Evolutionary conservation across 1,140 invertebrate genomes (phyloP).

Genomic region (Eupeodes corollae): DNA sequence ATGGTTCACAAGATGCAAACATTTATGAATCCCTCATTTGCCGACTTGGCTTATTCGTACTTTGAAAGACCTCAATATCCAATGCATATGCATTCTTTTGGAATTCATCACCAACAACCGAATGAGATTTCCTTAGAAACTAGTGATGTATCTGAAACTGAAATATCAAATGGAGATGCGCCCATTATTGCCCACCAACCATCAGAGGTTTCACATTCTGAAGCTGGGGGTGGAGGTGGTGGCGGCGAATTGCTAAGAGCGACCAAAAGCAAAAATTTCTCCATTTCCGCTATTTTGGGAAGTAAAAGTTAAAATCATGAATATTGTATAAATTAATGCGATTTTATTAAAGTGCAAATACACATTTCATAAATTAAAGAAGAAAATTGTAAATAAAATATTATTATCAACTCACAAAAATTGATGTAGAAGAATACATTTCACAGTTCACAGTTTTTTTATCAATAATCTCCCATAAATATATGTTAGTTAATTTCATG

Average conservation of each 20-base stretch:
- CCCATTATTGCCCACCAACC: background rate
- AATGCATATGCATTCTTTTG: background rate
- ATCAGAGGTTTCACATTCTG: background rate
- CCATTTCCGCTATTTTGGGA: conserved; percentile 1
- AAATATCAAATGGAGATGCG: background rate
- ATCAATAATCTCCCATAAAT: too few species aligned
- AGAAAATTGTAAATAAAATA: too few species aligned
- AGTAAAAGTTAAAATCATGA: background rate
- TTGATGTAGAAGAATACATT: too few species aligned
- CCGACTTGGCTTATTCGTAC: background rate
- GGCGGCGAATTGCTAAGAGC: background rate
- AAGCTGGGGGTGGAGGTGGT: background rate
- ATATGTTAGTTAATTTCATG: too few species aligned
- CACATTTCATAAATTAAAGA: too few species aligned
- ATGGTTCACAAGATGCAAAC: background rate
- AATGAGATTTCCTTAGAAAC: background rate
- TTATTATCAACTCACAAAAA: too few species aligned
- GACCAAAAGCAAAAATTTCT: background rate
- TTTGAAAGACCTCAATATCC: background rate
- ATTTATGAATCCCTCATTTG: background rate
- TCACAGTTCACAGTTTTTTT: too few species aligned
- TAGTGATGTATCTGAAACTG: background rate
- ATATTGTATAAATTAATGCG: too few species aligned
- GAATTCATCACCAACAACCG: background rate
- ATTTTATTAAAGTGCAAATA: too few species aligned